These are phyloP conservation scores for Limnodromus scolopaceus DNA, from an alignment of 2,797 vertebrate genomes.

Conservation along the genomic window DNA sequence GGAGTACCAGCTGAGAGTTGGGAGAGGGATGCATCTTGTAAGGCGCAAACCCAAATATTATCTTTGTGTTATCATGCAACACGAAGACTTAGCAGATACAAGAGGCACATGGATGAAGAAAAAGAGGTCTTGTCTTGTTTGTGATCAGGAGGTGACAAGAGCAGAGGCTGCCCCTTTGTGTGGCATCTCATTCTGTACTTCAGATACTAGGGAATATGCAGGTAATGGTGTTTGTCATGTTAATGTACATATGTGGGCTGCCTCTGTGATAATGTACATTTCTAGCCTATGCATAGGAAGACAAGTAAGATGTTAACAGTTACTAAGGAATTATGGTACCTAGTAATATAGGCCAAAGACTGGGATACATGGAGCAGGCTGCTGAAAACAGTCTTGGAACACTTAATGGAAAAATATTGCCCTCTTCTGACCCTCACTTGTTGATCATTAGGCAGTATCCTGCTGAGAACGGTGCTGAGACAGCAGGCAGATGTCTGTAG, in stretches of 20 bases:
- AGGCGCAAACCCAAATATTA: neutral
- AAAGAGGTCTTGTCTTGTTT: neutral
- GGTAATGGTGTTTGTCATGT: neutral
- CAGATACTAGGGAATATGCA: neutral
- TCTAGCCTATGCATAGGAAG: neutral
- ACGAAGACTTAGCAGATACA: neutral
- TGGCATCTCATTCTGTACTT: neutral
- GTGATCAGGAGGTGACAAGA: neutral
- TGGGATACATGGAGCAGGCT: neutral
- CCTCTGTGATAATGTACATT: neutral
- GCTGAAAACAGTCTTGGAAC: neutral
- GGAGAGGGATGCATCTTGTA: neutral
- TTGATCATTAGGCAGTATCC: neutral
- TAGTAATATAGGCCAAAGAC: neutral
- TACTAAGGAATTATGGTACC: neutral
- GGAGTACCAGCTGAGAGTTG: neutral
- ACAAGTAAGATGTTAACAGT: neutral
- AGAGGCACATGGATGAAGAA: neutral
- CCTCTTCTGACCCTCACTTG: neutral
- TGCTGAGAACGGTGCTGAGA: neutral
- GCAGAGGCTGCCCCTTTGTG: neutral
- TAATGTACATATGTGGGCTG: accelerated
- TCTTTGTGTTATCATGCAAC: neutral
- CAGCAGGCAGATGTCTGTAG: neutral
- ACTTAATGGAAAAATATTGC: neutral